Conservation (phyloP, 2,888 invertebrate genomes). For the Nymphalis c-album region DNA sequence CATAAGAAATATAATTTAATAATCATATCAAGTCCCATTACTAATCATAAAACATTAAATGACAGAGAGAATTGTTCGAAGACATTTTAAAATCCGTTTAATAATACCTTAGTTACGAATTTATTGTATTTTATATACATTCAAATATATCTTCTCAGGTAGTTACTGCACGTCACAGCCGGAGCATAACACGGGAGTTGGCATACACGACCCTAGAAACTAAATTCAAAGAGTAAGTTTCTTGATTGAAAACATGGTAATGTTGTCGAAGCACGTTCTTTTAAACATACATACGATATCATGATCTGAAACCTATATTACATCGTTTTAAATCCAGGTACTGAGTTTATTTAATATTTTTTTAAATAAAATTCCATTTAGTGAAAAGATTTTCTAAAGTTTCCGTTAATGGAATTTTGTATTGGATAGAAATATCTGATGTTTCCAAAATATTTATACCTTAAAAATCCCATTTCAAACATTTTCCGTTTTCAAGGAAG, state of each 20-base stretch:
- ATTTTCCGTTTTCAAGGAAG: background rate
- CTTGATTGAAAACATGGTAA: conserved; percentile 25
- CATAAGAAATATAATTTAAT: no score
- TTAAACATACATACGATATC: conserved; percentile 27
- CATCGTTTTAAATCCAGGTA: background rate
- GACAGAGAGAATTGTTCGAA: no score
- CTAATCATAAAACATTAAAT: no score
- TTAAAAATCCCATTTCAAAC: background rate
- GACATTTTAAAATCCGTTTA: no score
- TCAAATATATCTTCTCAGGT: conserved; percentile 51
- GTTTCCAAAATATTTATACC: background rate
- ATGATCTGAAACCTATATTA: conserved; percentile 4
- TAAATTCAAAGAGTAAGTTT: conserved; percentile 79
- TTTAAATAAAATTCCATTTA: background rate
- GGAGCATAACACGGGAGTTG: conserved; percentile 78
- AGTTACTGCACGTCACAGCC: conserved; percentile 64
- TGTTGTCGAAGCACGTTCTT: conserved; percentile 27
- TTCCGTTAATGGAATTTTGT: background rate
- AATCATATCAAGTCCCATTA: no score
- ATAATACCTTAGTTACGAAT: background rate
- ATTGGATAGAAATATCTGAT: background rate
- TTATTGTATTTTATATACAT: background rate
- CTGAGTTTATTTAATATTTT: background rate
- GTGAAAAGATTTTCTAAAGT: background rate
- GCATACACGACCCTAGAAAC: conserved; percentile 80